phyloP scores from a whole-genome alignment of 2,888 invertebrate species.

The Pollenia griseotomentosa region DNA sequence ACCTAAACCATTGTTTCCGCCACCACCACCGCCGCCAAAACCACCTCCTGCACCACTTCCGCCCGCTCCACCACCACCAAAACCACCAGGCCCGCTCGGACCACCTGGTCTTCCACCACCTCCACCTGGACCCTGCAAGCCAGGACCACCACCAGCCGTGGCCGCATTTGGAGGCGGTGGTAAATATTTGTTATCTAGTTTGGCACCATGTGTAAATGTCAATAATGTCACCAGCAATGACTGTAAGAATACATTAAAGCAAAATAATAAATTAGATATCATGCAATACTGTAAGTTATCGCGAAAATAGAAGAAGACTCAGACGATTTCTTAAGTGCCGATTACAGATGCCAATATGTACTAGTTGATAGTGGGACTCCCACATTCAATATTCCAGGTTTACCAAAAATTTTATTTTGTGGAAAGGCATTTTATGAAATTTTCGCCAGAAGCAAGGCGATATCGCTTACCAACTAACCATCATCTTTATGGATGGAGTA shows the following conservation, averaged over 20 bases:
- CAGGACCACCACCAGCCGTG: slow-evolving; percentile 84
- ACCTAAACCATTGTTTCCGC: slow-evolving; percentile 80
- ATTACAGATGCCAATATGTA: too few relatives aligned
- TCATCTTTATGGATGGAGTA: too few relatives aligned
- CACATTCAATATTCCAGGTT: too few relatives aligned
- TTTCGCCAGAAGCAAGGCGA: too few relatives aligned
- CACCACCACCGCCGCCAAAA: slow-evolving; percentile 79
- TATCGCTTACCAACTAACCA: too few relatives aligned
- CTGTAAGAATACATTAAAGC: slow-evolving; percentile 80
- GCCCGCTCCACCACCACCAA: slow-evolving; percentile 76
- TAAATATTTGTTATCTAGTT: slow-evolving; percentile 86
- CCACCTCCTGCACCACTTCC: slow-evolving; percentile 80
- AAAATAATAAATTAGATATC: slow-evolving; percentile 61
- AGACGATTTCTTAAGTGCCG: background rate
- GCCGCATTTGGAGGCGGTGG: slow-evolving; percentile 85
- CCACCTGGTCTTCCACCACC: slow-evolving; percentile 77
- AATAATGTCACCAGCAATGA: slow-evolving; percentile 83
- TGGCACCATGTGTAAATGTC: slow-evolving; percentile 84
- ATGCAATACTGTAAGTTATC: too few relatives aligned
- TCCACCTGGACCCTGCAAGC: slow-evolving; percentile 80
- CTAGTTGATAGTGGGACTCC: too few relatives aligned
- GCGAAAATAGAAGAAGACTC: background rate
- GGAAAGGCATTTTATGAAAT: too few relatives aligned
- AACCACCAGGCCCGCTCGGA: slow-evolving; percentile 76
- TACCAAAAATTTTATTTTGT: too few relatives aligned